These are phyloP conservation scores for Barypeithes pellucidus DNA, from an alignment of 2,888 invertebrate species.

Conservation along the genomic window DNA sequence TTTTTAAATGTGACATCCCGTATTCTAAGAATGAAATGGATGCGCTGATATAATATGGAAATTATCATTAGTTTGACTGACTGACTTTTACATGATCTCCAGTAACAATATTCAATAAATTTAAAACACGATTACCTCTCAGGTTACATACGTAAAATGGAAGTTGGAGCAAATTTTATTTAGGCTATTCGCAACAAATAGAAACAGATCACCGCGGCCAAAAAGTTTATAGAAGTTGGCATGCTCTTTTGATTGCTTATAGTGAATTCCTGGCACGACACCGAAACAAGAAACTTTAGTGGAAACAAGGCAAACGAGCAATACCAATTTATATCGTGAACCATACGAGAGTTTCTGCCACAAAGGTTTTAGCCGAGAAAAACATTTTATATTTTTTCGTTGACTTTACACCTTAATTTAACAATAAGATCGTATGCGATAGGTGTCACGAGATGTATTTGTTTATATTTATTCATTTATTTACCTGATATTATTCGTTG, in stretches of 20 bases:
- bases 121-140: too few species aligned
- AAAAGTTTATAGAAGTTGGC: conserved; percentile 47
- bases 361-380: conserved; percentile 35
- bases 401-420: not conserved
- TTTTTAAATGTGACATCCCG: too few species aligned
- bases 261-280: conserved; percentile 49
- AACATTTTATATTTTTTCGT: conserved; percentile 23
- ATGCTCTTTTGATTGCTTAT: conserved; percentile 53
- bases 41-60: too few species aligned
- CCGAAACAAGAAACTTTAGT: conserved; percentile 53
- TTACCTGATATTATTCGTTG: too few species aligned
- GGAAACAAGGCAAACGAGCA: conserved; percentile 46
- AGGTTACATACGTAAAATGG: not conserved
- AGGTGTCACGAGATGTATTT: too few species aligned
- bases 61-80: too few species aligned
- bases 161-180: conserved; percentile 41
- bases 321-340: conserved; percentile 49
- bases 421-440: too few species aligned
- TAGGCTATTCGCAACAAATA: conserved; percentile 43
- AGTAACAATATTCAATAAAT: too few species aligned
- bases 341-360: conserved; percentile 38
- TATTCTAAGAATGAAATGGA: too few species aligned
- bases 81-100: too few species aligned
- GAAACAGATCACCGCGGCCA: conserved; percentile 48
- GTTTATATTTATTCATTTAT: too few species aligned